phyloP scores from a whole-genome alignment of 2,888 invertebrate genomes.

The Dasysyrphus tricinctus region DNA sequence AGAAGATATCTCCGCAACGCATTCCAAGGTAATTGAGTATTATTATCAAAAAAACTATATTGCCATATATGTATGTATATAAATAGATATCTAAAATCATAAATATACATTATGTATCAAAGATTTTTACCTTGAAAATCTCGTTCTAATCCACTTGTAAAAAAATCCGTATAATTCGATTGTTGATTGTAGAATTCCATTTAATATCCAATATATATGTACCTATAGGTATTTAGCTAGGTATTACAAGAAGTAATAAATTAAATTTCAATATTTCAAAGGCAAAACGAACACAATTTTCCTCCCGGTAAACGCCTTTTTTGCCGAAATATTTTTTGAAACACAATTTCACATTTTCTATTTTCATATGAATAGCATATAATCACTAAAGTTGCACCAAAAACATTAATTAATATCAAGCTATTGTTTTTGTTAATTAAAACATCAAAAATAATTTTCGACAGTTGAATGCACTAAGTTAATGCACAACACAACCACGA shows the following conservation, averaged over 20 bases:
- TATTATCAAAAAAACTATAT: not conserved
- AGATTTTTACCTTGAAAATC: slow-evolving; percentile 60
- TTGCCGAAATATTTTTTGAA: not conserved
- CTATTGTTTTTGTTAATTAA: not conserved
- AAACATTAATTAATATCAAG: not conserved
- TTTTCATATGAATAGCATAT: slow-evolving; percentile 27
- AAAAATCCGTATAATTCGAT: slow-evolving; percentile 49
- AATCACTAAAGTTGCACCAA: slow-evolving; percentile 27
- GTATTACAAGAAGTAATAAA: not conserved
- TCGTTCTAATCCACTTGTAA: slow-evolving; percentile 68
- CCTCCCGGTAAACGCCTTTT: not conserved
- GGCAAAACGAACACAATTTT: not conserved
- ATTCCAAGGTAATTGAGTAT: not conserved
- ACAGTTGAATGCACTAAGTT: slow-evolving; percentile 71
- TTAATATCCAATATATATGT: not conserved
- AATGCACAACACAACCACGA: slow-evolving; percentile 58
- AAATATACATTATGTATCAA: not conserved
- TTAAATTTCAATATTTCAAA: not conserved
- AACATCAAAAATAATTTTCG: slow-evolving; percentile 11
- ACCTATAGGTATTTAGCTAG: not conserved
- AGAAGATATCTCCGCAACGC: slow-evolving; percentile 1
- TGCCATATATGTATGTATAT: not conserved
- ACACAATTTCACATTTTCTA: slow-evolving; percentile 4
- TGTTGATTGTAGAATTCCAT: slow-evolving; percentile 59
- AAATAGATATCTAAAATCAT: not conserved